Evolutionary conservation across 2,113 vertebrate genomes (phyloP).

Genomic region (Gasterosteus aculeatus): DNA sequence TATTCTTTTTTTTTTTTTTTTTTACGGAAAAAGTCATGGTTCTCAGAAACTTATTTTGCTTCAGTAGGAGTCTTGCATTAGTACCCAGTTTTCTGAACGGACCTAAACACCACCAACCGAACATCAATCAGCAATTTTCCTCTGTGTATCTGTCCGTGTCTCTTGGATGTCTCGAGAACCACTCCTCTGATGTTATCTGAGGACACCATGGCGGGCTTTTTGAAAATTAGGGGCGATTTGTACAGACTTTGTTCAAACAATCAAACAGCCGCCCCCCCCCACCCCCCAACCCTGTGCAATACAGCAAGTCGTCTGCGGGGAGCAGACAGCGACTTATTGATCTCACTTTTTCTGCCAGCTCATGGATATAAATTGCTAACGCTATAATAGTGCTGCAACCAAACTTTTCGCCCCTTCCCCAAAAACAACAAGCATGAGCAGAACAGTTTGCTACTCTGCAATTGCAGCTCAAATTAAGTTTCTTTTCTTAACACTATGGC

Average conservation of each 20-base stretch:
- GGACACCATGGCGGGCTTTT: background rate
- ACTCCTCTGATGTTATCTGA: background rate
- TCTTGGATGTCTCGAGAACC: background rate
- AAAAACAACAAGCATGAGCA: background rate
- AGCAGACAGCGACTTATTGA: background rate
- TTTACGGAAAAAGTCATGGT: constrained; percentile 15
- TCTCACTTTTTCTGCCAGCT: background rate
- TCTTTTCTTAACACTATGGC: background rate
- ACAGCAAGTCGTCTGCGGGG: too few relatives aligned
- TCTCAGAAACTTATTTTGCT: constrained; percentile 14
- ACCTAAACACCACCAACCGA: background rate
- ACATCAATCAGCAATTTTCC: background rate
- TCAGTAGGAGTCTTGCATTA: background rate
- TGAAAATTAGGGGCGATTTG: background rate
- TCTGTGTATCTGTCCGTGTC: background rate
- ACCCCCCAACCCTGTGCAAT: background rate
- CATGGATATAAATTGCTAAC: background rate
- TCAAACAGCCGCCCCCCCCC: background rate
- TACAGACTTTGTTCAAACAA: background rate
- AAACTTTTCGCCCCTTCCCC: background rate
- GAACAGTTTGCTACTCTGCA: background rate
- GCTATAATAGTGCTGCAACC: background rate
- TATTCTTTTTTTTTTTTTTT: constrained; percentile 31
- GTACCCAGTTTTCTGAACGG: background rate
- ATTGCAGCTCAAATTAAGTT: too few relatives aligned